Percentiles rank a stretch among this genome's conserved stretches.
These are phyloP conservation scores for Actinostola sp. DNA, from an alignment of 92 coral and sea anemone genomes.

Conservation along the genomic window DNA sequence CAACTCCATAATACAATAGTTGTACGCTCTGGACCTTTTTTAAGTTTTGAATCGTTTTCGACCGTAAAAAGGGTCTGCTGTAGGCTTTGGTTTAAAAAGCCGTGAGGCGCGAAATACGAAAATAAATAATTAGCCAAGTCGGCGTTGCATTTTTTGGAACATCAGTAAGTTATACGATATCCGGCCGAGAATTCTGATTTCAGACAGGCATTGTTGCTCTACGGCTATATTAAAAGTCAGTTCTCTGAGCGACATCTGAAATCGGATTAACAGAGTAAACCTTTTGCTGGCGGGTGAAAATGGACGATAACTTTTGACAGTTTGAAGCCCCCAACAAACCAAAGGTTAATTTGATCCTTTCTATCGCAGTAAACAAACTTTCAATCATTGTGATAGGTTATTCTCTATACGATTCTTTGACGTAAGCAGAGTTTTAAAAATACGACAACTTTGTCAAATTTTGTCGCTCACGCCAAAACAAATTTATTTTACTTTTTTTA, in stretches of 20 bases:
- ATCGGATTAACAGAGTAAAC: conserved; percentile 24
- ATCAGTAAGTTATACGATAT: no score
- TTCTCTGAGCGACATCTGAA: conserved; percentile 10
- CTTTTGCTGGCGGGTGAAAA: conserved; percentile 4
- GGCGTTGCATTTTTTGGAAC: no score
- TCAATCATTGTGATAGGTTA: conserved; percentile 6
- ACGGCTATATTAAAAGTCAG: neutral
- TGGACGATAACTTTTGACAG: conserved; percentile 3
- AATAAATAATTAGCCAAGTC: no score
- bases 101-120: no score
- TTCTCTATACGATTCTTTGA: conserved; percentile 6
- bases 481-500: neutral
- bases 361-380: conserved; percentile 8
- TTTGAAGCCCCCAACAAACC: neutral
- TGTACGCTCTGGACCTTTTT: no score
- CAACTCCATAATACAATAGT: neutral
- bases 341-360: conserved; percentile 15
- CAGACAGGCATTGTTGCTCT: no score
- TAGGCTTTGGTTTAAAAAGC: neutral
- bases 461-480: conserved; percentile 1
- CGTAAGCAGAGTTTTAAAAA: conserved; percentile 10
- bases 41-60: no score
- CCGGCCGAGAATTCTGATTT: no score
- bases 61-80: no score
- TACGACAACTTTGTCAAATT: conserved; percentile 4